Conservation (phyloP, 2,888 invertebrate species). For the Drosophila stalkeri region DNA sequence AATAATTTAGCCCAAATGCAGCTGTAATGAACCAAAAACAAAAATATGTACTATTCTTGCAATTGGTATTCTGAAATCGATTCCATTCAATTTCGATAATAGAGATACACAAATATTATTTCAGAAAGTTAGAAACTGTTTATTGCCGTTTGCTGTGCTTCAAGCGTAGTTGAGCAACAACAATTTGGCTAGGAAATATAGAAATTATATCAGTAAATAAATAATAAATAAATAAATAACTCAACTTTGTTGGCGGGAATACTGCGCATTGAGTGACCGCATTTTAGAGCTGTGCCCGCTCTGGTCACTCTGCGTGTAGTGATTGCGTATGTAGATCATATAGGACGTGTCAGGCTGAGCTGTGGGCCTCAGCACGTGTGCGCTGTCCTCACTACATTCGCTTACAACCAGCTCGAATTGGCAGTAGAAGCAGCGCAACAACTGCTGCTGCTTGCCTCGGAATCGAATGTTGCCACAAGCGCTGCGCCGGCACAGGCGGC, state of each 20-base stretch:
- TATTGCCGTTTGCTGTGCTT: too few relatives aligned
- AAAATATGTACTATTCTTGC: neutral
- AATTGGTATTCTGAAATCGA: neutral
- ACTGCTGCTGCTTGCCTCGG: neutral
- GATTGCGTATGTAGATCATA: conserved; percentile 22
- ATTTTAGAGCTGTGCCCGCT: conserved; percentile 31
- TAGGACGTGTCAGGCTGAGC: conserved; percentile 22
- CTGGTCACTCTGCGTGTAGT: conserved; percentile 20
- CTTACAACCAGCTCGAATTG: conserved; percentile 2
- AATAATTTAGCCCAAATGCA: neutral
- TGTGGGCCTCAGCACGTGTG: neutral
- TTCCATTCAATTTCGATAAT: neutral
- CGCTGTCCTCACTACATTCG: neutral
- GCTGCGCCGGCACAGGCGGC: conserved; percentile 37
- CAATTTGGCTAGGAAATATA: too few relatives aligned
- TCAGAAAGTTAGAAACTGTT: too few relatives aligned
- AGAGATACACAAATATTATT: neutral
- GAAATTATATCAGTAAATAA: neutral
- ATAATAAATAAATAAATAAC: neutral
- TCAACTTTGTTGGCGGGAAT: too few relatives aligned
- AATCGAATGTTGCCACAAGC: conserved; percentile 32
- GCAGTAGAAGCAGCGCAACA: conserved; percentile 12
- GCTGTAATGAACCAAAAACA: neutral
- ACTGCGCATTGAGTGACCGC: conserved; percentile 23
- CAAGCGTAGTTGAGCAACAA: too few relatives aligned